phyloP scores from a whole-genome alignment of 2,113 vertebrate species.

The Thomomys bottae region DNA sequence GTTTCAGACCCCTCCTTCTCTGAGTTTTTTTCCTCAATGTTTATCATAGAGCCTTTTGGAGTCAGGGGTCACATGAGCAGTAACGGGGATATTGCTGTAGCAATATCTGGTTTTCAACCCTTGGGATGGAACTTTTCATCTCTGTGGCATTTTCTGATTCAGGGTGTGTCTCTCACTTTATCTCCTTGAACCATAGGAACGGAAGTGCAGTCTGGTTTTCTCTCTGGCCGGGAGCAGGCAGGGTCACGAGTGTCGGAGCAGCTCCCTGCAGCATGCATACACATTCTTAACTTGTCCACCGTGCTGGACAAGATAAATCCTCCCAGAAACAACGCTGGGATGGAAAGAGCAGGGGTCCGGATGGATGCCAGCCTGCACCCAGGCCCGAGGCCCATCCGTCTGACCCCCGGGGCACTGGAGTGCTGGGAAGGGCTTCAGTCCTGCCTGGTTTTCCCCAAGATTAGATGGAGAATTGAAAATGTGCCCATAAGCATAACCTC shows the following conservation, averaged over 20 bases:
- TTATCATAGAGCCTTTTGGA: neutral
- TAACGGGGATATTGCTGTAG: too few species aligned
- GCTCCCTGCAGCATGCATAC: neutral
- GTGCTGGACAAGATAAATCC: neutral
- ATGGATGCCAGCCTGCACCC: too few species aligned
- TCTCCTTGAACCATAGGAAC: neutral
- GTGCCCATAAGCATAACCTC: constrained; percentile 29
- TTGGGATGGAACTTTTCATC: neutral
- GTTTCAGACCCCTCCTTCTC: neutral
- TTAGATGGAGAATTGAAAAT: constrained; percentile 68
- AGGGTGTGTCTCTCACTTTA: neutral
- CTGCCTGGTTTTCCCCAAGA: too few species aligned
- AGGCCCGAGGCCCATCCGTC: too few species aligned
- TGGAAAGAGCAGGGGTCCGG: too few species aligned
- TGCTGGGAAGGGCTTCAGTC: neutral
- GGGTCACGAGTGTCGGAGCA: too few species aligned
- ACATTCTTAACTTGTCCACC: too few species aligned
- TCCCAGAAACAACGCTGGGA: neutral
- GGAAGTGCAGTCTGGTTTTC: neutral
- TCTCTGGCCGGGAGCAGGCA: too few species aligned
- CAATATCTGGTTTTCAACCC: too few species aligned
- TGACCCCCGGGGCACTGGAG: too few species aligned
- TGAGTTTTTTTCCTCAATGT: neutral
- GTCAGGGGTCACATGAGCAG: too few species aligned
- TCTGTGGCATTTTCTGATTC: neutral